These are phyloP conservation scores for Morone chrysops DNA, from an alignment of 2,113 vertebrate genomes.

Conservation along the genomic window DNA sequence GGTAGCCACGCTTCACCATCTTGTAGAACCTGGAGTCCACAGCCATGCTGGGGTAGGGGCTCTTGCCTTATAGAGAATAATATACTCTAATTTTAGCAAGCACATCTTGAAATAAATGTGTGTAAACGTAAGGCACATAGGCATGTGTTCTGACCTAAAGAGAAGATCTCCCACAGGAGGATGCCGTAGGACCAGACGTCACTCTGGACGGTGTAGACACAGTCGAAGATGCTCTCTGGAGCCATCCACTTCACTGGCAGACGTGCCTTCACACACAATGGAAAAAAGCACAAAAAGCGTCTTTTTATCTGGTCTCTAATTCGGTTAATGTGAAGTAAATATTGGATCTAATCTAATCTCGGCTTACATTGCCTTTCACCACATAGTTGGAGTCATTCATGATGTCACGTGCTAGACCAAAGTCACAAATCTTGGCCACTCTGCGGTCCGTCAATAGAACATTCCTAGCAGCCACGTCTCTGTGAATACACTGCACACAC, in stretches of 20 bases:
- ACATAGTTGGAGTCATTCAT: conserved; percentile 98
- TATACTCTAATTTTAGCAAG: neutral
- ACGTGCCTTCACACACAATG: conserved; percentile 86
- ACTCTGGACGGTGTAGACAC: conserved; percentile 96
- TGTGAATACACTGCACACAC: conserved; percentile 94
- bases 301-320: neutral
- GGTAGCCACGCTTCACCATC: conserved; percentile 94
- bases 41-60: conserved; percentile 93
- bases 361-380: conserved; percentile 96
- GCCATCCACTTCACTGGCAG: conserved; percentile 99
- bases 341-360: neutral
- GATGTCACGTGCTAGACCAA: conserved; percentile 96
- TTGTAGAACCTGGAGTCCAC: conserved; percentile 98
- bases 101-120: conserved; percentile 3
- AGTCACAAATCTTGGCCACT: conserved; percentile 97
- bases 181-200: conserved; percentile 99
- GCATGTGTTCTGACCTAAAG: conserved; percentile 87
- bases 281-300: neutral
- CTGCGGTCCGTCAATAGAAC: conserved; percentile 90
- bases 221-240: conserved; percentile 98
- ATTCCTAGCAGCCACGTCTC: conserved; percentile 95
- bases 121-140: neutral
- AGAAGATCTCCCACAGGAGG: conserved; percentile 99
- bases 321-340: neutral
- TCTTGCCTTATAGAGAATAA: conserved; percentile 86